Evolutionary conservation across 2,888 invertebrate species (phyloP).

Genomic region (Trichogramma dendrolimi): DNA sequence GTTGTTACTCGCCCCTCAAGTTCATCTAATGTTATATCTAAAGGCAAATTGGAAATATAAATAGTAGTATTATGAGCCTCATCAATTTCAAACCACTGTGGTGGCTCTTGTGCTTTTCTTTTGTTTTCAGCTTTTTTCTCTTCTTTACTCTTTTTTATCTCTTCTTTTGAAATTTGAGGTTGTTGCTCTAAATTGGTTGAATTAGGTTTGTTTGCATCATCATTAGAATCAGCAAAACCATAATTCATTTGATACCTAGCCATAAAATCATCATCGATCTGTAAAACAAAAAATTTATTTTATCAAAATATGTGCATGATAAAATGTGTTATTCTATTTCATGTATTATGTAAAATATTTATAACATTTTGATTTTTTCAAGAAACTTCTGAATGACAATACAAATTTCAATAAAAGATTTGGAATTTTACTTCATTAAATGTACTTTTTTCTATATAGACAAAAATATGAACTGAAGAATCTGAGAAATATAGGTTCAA

Average conservation of each 20-base stretch:
- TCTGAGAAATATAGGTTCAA: no score
- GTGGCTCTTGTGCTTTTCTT: constrained; percentile 54
- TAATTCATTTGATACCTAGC: constrained; percentile 95
- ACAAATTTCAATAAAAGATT: no score
- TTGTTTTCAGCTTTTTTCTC: constrained; percentile 49
- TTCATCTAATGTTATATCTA: constrained; percentile 82
- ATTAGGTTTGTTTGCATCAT: constrained; percentile 35
- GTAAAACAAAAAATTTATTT: constrained; percentile 27
- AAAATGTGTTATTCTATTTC: no score
- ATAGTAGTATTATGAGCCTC: constrained; percentile 89
- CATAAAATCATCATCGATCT: constrained; percentile 92
- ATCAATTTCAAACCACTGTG: constrained; percentile 90
- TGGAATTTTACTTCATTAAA: no score
- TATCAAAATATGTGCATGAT: constrained; percentile 3
- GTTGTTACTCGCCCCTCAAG: constrained; percentile 92
- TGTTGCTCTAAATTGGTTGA: constrained; percentile 17
- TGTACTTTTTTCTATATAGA: no score
- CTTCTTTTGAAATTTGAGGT: constrained; percentile 56
- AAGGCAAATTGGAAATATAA: constrained; percentile 89
- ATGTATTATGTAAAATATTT: no score
- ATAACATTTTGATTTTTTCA: no score
- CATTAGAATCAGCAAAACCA: constrained; percentile 70
- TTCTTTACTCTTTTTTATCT: constrained; percentile 41
- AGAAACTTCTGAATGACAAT: no score
- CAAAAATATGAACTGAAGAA: no score